Evolutionary conservation across 2,113 vertebrate genomes (phyloP).

Genomic region (Zosterops lateralis): DNA sequence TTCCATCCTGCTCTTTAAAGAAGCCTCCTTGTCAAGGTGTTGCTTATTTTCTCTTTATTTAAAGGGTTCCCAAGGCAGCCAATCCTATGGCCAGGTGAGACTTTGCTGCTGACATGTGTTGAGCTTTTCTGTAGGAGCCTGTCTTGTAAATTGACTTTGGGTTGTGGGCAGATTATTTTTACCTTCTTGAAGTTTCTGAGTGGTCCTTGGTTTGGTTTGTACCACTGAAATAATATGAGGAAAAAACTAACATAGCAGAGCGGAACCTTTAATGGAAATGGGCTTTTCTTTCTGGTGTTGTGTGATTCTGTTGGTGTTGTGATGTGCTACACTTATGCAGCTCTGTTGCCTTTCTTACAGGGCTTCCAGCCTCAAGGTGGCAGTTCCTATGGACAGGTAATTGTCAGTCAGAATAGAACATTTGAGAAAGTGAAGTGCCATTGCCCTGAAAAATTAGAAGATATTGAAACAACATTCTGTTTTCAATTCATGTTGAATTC

Average conservation of each 20-base stretch:
- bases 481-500: background rate
- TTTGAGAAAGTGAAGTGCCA: background rate
- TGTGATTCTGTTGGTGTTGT: background rate
- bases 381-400: background rate
- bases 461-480: background rate
- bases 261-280: background rate
- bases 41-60: background rate
- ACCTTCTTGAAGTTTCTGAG: background rate
- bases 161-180: rapidly evolving
- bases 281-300: background rate
- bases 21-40: background rate
- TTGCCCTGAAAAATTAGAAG: background rate
- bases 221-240: too few species aligned
- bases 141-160: background rate
- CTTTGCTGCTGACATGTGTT: background rate
- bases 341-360: background rate
- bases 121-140: background rate
- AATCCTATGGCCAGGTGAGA: slow-evolving; percentile 5
- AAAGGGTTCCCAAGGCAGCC: background rate
- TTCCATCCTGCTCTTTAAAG: too few species aligned
- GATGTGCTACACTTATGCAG: background rate
- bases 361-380: background rate
- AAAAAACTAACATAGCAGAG: background rate
- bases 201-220: background rate
- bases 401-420: background rate